These are phyloP conservation scores for Lasioglossum vierecki DNA, from an alignment of 2,888 invertebrate species.

Conservation along the genomic window DNA sequence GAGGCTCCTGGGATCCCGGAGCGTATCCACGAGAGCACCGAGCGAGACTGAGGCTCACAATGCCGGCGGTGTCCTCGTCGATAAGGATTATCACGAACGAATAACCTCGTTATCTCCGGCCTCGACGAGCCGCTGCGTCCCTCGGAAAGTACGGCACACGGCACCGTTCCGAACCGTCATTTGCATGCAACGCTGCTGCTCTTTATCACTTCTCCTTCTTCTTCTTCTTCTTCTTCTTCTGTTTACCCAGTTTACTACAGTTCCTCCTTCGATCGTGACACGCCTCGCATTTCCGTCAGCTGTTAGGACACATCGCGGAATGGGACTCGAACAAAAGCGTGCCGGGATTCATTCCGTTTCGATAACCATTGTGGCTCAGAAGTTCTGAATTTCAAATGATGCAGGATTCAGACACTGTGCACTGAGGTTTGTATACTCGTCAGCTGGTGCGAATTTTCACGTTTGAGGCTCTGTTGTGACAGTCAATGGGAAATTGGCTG, in stretches of 20 bases:
- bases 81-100: constrained; percentile 71
- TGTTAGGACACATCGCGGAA: neutral
- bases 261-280: neutral
- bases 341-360: neutral
- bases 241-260: neutral
- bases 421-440: no score
- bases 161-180: constrained; percentile 20
- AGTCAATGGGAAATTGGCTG: no score
- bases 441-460: no score
- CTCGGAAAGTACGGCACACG: constrained; percentile 15
- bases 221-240: neutral
- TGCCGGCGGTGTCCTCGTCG: constrained; percentile 60
- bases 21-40: constrained; percentile 44
- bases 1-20: neutral
- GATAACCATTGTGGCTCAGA: neutral
- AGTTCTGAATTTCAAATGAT: no score
- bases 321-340: neutral
- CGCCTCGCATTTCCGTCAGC: neutral
- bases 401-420: no score
- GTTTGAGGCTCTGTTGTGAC: no score
- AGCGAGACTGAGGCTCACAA: constrained; percentile 45
- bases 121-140: constrained; percentile 38
- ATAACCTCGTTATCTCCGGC: constrained; percentile 67
- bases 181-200: constrained; percentile 37
- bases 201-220: neutral